A percentile compares a stretch with the other conserved stretches of the same genome.
Conservation (phyloP, 2,797 vertebrate genomes). For the Halcyon leucocephala region DNA sequence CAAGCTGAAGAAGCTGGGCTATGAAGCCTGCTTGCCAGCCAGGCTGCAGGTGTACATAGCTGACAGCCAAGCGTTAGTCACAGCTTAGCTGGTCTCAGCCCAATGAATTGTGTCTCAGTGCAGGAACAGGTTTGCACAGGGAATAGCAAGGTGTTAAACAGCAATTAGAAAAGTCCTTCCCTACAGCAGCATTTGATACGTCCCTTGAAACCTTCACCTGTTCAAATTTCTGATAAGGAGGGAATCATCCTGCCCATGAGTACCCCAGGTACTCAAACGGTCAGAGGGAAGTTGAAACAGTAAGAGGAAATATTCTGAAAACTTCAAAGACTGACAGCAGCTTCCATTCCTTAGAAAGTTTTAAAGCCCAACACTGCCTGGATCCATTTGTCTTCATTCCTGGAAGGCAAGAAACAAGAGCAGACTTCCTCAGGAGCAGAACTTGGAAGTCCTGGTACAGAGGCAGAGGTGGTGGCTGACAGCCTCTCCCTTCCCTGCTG, state of each 20-base stretch:
- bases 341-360: background rate
- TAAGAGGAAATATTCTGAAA: background rate
- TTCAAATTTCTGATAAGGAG: background rate
- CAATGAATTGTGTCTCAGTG: background rate
- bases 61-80: background rate
- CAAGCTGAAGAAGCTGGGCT: background rate
- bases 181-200: background rate
- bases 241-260: background rate
- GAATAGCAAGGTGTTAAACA: background rate
- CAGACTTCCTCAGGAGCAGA: background rate
- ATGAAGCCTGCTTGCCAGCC: fast-evolving
- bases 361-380: background rate
- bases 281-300: background rate
- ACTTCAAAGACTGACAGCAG: background rate
- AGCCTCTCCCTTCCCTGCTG: background rate
- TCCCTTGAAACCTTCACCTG: background rate
- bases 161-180: background rate
- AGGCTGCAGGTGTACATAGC: background rate
- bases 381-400: background rate
- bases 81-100: background rate
- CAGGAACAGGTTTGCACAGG: background rate
- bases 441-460: background rate
- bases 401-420: background rate
- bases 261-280: background rate
- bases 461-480: background rate